Evolutionary conservation across 1,140 invertebrate species (phyloP).

Genomic region (Sitobion miscanthi): DNA sequence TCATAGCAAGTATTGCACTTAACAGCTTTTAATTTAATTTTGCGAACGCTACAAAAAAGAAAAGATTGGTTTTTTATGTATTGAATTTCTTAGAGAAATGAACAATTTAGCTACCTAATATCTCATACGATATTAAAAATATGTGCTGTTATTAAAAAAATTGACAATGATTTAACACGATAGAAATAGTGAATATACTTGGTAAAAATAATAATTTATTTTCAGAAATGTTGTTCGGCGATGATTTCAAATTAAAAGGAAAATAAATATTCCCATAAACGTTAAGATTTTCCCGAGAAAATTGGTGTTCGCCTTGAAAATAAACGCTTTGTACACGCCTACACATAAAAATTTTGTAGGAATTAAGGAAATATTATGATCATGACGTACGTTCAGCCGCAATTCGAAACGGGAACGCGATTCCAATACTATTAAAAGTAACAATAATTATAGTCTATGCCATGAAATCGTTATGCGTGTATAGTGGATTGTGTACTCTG

Average conservation of each 20-base stretch:
- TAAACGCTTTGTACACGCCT: neutral
- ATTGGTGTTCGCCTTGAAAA: neutral
- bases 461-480: neutral
- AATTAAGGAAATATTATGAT: neutral
- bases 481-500: neutral
- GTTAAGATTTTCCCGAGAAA: neutral
- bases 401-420: neutral
- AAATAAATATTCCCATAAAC: neutral
- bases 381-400: neutral
- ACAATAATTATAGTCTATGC: neutral
- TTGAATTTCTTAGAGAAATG: neutral
- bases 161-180: neutral
- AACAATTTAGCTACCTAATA: neutral
- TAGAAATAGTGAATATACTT: neutral
- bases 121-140: neutral
- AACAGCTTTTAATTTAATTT: neutral
- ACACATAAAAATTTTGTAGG: neutral
- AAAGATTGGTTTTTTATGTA: neutral
- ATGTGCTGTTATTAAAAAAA: neutral
- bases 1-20: neutral
- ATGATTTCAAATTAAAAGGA: neutral
- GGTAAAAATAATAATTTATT: neutral
- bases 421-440: neutral
- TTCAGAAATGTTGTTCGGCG: neutral
- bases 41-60: neutral